phyloP scores from a whole-genome alignment of 2,888 invertebrate genomes.

The Pseudoips prasinana region DNA sequence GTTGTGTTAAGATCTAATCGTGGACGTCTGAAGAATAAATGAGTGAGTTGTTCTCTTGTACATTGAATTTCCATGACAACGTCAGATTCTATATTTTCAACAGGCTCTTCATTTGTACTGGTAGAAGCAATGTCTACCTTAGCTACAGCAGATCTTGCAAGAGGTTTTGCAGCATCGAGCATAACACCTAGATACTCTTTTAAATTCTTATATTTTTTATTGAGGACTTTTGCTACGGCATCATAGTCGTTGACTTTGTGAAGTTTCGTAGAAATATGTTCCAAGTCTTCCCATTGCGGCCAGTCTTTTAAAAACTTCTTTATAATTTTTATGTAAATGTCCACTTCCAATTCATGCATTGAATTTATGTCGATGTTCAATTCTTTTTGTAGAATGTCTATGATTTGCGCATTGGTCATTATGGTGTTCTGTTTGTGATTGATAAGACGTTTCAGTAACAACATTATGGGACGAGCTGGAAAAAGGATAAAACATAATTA shows the following conservation, averaged over 20 bases:
- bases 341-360: conserved; percentile 51
- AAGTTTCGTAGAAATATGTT: conserved; percentile 36
- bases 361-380: conserved; percentile 43
- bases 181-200: conserved; percentile 49
- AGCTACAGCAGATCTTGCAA: conserved; percentile 35
- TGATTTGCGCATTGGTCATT: conserved; percentile 58
- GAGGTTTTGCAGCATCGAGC: conserved; percentile 37
- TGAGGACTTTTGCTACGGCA: conserved; percentile 38
- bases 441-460: conserved; percentile 52
- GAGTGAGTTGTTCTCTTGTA: conserved; percentile 44
- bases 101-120: conserved; percentile 4
- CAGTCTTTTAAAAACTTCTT: conserved; percentile 66
- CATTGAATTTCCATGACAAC: conserved; percentile 48
- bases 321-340: conserved; percentile 58
- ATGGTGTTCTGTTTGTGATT: conserved; percentile 55
- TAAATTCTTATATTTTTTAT: conserved; percentile 47
- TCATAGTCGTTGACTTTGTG: conserved; percentile 35
- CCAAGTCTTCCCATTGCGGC: conserved; percentile 67
- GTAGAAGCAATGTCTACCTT: conserved; percentile 14
- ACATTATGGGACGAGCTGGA: conserved; percentile 63
- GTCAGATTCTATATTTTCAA: conserved; percentile 17
- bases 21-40: conserved; percentile 44
- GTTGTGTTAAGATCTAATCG: conserved; percentile 31
- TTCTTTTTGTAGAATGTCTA: conserved; percentile 55
- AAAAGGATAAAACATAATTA: neutral